Percentiles rank a stretch among this genome's conserved stretches.
These are phyloP conservation scores for Pangasius djambal DNA, from an alignment of 2,797 vertebrate species.

Conservation along the genomic window DNA sequence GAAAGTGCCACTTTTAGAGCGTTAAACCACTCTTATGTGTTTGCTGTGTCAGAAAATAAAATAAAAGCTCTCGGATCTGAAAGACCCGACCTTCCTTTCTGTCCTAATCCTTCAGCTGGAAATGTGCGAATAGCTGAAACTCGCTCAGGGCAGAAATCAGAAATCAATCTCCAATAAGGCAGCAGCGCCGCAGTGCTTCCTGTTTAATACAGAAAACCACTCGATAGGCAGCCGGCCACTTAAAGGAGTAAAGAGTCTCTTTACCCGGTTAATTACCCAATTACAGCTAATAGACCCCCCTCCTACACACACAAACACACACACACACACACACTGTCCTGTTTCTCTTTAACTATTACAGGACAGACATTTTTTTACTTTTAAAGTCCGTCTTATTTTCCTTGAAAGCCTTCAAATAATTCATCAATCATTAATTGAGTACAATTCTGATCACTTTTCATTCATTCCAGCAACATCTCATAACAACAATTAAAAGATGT, in stretches of 20 bases:
- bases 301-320: conserved; percentile 15
- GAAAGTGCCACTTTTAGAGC: background rate
- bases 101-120: conserved; percentile 11
- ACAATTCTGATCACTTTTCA: background rate
- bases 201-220: conserved; percentile 74
- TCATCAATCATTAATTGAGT: too few relatives aligned
- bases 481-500: background rate
- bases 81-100: background rate
- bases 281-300: conserved; percentile 76
- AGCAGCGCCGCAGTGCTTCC: conserved; percentile 60
- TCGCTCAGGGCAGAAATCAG: conserved; percentile 50
- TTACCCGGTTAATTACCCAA: conserved; percentile 73
- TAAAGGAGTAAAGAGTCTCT: conserved; percentile 79
- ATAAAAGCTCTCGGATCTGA: background rate
- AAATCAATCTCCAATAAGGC: conserved; percentile 72
- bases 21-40: background rate
- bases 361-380: background rate
- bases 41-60: background rate
- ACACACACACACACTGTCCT: conserved; percentile 14
- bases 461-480: background rate
- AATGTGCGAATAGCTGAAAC: conserved; percentile 37
- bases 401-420: background rate
- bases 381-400: background rate
- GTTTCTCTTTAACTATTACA: background rate
- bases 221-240: conserved; percentile 76